Conservation (phyloP, 2,888 invertebrate genomes). For the Holacanthella duospinosa region DNA sequence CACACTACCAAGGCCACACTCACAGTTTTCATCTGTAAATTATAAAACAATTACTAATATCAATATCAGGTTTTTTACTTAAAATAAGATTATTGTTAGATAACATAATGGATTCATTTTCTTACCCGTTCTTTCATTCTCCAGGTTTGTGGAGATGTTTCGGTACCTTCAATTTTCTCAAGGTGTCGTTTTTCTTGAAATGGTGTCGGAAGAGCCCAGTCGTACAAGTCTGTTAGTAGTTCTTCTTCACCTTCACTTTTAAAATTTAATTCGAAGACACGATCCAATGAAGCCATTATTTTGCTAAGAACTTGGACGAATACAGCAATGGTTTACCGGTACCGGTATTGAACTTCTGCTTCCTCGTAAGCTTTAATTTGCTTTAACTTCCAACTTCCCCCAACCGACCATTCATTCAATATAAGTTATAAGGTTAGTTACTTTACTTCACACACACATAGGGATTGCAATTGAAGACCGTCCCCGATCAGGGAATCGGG, state of each 20-base stretch:
- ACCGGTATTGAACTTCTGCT: too few species aligned
- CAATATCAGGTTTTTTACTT: constrained; percentile 9
- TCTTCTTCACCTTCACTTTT: constrained; percentile 33
- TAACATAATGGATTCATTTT: constrained; percentile 16
- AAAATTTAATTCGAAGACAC: constrained; percentile 31
- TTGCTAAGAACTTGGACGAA: too few species aligned
- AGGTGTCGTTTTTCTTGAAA: constrained; percentile 64
- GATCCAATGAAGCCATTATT: constrained; percentile 28
- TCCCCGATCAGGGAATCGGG: too few species aligned
- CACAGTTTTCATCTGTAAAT: constrained; percentile 88
- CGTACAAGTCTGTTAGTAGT: constrained; percentile 32
- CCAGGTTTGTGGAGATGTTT: constrained; percentile 67
- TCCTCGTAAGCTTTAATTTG: background rate
- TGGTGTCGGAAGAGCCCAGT: constrained; percentile 49
- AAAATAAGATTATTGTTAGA: background rate
- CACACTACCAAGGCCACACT: constrained; percentile 96
- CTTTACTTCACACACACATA: too few species aligned
- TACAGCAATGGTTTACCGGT: too few species aligned
- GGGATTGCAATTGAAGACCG: too few species aligned
- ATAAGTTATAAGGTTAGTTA: too few species aligned
- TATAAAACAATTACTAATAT: constrained; percentile 11
- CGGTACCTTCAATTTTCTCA: constrained; percentile 58
- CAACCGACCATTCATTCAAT: too few species aligned
- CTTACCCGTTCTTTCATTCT: constrained; percentile 80
- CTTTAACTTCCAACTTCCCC: too few species aligned